phyloP scores from a whole-genome alignment of 2,113 vertebrate genomes.

The Budorcas taxicolor region DNA sequence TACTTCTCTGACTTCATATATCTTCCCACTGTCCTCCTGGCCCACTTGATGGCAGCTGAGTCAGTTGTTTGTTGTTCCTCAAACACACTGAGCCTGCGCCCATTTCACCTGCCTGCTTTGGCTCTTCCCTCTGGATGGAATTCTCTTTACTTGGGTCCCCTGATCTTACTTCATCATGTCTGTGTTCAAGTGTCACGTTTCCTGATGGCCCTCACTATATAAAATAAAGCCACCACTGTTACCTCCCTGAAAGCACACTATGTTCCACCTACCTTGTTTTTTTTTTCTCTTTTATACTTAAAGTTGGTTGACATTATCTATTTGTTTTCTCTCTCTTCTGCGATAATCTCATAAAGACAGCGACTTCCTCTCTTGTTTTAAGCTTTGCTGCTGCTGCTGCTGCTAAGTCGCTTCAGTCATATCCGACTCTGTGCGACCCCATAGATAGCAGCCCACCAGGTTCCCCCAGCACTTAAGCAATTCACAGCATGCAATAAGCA shows the following conservation, averaged over 20 bases:
- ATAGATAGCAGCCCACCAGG: no score
- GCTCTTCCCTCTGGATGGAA: neutral
- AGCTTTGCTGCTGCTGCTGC: neutral
- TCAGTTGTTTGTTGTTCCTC: no score
- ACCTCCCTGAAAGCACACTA: neutral
- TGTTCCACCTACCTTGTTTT: neutral
- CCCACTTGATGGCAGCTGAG: accelerated
- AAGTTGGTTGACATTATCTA: neutral
- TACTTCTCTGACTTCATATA: neutral
- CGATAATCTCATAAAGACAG: neutral
- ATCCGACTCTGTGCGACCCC: accelerated
- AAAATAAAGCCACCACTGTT: neutral
- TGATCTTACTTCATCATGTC: neutral
- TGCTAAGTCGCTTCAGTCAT: no score
- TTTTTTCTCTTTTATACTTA: neutral
- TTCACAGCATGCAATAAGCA: neutral
- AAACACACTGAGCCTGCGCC: no score
- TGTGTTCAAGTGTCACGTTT: neutral
- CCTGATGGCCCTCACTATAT: neutral
- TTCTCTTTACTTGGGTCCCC: neutral
- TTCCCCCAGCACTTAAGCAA: neutral
- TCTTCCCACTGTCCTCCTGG: accelerated
- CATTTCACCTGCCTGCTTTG: neutral
- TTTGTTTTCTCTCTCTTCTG: neutral
- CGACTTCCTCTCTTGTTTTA: neutral